These are phyloP conservation scores for Drosophila lacicola DNA, from an alignment of 2,888 invertebrate genomes.

Conservation along the genomic window DNA sequence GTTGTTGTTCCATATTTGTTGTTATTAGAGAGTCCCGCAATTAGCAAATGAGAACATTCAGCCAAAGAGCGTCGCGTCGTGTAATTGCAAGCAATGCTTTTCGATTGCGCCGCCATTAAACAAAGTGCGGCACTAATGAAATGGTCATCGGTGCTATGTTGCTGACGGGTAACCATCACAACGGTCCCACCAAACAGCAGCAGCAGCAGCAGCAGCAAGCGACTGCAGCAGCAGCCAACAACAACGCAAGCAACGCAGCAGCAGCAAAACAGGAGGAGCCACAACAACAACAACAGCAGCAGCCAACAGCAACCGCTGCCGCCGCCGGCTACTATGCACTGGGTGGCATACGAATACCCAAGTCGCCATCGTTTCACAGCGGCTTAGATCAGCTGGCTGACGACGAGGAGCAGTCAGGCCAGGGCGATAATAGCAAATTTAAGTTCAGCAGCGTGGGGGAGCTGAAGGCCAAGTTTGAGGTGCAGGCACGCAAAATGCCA, in stretches of 20 bases:
- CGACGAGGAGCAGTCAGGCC: conserved; percentile 70
- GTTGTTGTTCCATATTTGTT: conserved; percentile 34
- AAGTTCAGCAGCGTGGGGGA: conserved; percentile 78
- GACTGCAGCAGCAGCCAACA: conserved; percentile 32
- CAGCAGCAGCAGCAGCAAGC: conserved; percentile 48
- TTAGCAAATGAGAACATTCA: conserved; percentile 24
- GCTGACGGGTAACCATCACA: conserved; percentile 84
- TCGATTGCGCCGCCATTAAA: conserved; percentile 66
- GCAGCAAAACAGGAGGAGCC: conserved; percentile 16
- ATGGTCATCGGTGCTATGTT: conserved; percentile 86
- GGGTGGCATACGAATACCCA: conserved; percentile 88
- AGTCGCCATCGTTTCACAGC: conserved; percentile 95
- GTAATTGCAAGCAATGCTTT: conserved; percentile 50
- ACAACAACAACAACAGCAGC: conserved; percentile 14
- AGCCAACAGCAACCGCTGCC: conserved; percentile 22
- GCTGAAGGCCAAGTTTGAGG: conserved; percentile 78
- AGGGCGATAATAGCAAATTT: conserved; percentile 42
- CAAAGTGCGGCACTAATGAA: conserved; percentile 82
- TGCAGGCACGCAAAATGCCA: conserved; percentile 79
- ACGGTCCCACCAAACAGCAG: conserved; percentile 75
- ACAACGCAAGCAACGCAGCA: conserved; percentile 37
- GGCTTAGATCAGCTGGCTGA: conserved; percentile 90
- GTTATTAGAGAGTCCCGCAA: conserved; percentile 18
- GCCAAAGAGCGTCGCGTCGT: conserved; percentile 13
- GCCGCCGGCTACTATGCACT: conserved; percentile 84